Percentiles rank a stretch among this genome's conserved stretches.
phyloP scores from a whole-genome alignment of 2,888 invertebrate species.

The Hylaea fasciaria region DNA sequence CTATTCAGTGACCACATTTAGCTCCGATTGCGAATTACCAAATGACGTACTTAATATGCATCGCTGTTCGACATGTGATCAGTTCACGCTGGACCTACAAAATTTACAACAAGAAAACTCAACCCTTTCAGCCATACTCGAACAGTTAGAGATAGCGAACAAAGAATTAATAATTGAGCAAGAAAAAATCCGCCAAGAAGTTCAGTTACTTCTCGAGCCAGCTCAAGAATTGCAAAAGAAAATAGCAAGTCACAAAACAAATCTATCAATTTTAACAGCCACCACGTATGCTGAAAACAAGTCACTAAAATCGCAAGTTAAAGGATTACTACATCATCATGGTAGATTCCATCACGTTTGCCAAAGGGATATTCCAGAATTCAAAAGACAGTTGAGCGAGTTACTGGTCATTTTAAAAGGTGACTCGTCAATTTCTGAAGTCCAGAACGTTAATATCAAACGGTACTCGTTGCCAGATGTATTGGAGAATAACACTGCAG shows the following conservation, averaged over 20 bases:
- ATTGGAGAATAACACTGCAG: constrained; percentile 59
- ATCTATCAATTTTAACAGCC: constrained; percentile 73
- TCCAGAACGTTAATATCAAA: constrained; percentile 59
- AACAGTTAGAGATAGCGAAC: constrained; percentile 57
- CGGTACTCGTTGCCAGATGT: constrained; percentile 69
- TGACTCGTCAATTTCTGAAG: constrained; percentile 47
- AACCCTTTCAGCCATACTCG: constrained; percentile 48
- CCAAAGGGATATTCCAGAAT: constrained; percentile 72
- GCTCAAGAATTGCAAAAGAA: constrained; percentile 71
- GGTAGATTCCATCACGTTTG: constrained; percentile 71
- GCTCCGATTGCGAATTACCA: constrained; percentile 42
- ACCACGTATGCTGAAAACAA: constrained; percentile 78
- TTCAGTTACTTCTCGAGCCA: constrained; percentile 62
- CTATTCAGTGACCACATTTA: constrained; percentile 44
- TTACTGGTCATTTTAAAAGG: constrained; percentile 65
- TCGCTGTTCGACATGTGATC: constrained; percentile 49
- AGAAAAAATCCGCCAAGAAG: constrained; percentile 61
- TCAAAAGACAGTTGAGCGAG: constrained; percentile 67
- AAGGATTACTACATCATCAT: constrained; percentile 72
- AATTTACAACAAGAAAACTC: constrained; percentile 54
- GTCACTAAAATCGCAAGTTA: constrained; percentile 70
- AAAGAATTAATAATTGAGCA: constrained; percentile 60
- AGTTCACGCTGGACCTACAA: constrained; percentile 47
- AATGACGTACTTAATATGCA: constrained; percentile 36
- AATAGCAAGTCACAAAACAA: constrained; percentile 71